Percentiles rank a stretch among this genome's conserved stretches.
Conservation (phyloP, 2,113 vertebrate species). For the Xenopus laevis region DNA sequence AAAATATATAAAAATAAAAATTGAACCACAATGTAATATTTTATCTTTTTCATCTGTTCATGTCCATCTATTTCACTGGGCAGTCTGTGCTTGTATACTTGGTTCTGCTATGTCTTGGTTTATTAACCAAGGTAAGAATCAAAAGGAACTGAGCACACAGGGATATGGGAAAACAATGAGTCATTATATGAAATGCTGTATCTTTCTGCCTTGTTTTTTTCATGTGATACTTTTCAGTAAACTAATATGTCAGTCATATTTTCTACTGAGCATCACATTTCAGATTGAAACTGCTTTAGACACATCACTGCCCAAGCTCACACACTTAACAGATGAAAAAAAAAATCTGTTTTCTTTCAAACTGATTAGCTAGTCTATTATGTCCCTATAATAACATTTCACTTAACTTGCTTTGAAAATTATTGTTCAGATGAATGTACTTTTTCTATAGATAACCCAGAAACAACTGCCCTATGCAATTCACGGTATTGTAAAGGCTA, state of each 20-base stretch:
- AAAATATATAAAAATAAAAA: too few species aligned
- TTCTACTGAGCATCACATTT: conserved; percentile 70
- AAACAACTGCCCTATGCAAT: conserved; percentile 40
- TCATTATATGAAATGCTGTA: conserved; percentile 52
- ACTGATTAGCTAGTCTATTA: conserved; percentile 65
- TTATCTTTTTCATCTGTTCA: too few species aligned
- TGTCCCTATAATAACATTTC: neutral
- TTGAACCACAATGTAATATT: too few species aligned
- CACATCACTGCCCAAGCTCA: conserved; percentile 73
- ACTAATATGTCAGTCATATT: conserved; percentile 70
- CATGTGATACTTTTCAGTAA: conserved; percentile 79
- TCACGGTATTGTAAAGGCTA: conserved; percentile 47
- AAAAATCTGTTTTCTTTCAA: conserved; percentile 69
- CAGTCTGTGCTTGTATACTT: conserved; percentile 55
- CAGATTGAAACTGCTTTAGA: conserved; percentile 74
- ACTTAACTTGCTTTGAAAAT: neutral
- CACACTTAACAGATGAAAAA: conserved; percentile 74
- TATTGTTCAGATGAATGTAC: conserved; percentile 49
- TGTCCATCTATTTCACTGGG: too few species aligned
- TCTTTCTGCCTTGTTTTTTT: conserved; percentile 62
- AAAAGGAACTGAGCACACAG: conserved; percentile 65
- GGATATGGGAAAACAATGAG: conserved; percentile 58
- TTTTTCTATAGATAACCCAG: conserved; percentile 50
- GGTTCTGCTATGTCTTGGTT: conserved; percentile 61
- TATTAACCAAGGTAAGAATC: conserved; percentile 71